These are phyloP conservation scores for Synergus japonicus DNA, from an alignment of 2,888 invertebrate genomes.

Conservation along the genomic window DNA sequence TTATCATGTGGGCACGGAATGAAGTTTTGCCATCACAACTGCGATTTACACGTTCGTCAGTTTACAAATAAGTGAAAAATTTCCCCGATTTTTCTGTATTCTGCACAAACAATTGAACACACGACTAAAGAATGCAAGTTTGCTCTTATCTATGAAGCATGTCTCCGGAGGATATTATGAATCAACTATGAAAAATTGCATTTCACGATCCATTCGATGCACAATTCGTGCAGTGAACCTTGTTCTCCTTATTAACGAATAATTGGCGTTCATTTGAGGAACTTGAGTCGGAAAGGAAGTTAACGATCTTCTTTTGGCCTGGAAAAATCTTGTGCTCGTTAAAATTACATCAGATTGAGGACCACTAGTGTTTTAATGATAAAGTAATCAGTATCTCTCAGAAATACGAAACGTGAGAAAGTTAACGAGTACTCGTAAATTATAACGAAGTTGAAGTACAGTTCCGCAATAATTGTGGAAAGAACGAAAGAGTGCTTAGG, in stretches of 20 bases:
- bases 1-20: slow-evolving; percentile 25
- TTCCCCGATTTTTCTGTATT: neutral
- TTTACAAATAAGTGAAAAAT: neutral
- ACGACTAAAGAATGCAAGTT: neutral
- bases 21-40: slow-evolving; percentile 4
- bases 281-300: slow-evolving; percentile 1
- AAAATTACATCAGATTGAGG: slow-evolving; percentile 15
- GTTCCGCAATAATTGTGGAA: slow-evolving; percentile 56
- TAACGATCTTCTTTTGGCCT: slow-evolving; percentile 9
- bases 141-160: neutral
- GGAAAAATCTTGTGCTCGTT: slow-evolving; percentile 13
- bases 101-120: neutral
- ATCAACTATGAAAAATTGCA: neutral
- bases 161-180: slow-evolving; percentile 18
- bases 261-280: slow-evolving; percentile 19
- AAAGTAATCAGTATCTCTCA: slow-evolving; percentile 31
- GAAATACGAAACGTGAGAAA: slow-evolving; percentile 53
- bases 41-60: neutral
- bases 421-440: slow-evolving; percentile 55
- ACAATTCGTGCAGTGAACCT: neutral
- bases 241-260: slow-evolving; percentile 1
- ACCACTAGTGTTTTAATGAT: slow-evolving; percentile 35
- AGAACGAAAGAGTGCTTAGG: slow-evolving; percentile 46
- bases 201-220: neutral
- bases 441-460: slow-evolving; percentile 56